Conservation (phyloP, 1,140 invertebrate species). For the Ridgeia piscesae region DNA sequence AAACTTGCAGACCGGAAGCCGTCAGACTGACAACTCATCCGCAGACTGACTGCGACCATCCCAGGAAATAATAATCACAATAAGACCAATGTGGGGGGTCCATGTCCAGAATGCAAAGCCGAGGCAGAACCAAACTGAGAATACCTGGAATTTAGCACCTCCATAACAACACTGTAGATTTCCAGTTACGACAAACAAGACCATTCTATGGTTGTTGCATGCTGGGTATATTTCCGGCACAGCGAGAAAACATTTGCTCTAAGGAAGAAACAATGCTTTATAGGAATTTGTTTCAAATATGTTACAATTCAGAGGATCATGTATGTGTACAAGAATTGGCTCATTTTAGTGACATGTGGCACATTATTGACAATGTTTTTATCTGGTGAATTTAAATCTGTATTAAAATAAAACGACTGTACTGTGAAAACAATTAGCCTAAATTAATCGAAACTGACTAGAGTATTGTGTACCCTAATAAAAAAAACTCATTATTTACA, state of each 20-base stretch:
- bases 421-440: background rate
- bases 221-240: background rate
- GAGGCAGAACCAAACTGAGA: background rate
- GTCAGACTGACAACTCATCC: background rate
- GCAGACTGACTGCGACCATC: background rate
- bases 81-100: background rate
- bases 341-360: background rate
- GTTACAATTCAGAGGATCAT: background rate
- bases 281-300: background rate
- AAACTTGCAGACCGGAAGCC: background rate
- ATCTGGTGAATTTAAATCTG: background rate
- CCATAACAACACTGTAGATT: background rate
- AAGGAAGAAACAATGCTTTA: background rate
- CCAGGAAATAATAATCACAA: constrained; percentile 6
- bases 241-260: background rate
- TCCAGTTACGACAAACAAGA: background rate
- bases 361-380: background rate
- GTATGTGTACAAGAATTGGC: background rate
- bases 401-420: background rate
- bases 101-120: background rate
- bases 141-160: constrained; percentile 5
- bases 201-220: background rate
- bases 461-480: background rate
- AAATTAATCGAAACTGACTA: background rate
- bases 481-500: background rate